Evolutionary conservation across 2,113 vertebrate species (phyloP).

Genomic region (Aspiorhynchus laticeps): DNA sequence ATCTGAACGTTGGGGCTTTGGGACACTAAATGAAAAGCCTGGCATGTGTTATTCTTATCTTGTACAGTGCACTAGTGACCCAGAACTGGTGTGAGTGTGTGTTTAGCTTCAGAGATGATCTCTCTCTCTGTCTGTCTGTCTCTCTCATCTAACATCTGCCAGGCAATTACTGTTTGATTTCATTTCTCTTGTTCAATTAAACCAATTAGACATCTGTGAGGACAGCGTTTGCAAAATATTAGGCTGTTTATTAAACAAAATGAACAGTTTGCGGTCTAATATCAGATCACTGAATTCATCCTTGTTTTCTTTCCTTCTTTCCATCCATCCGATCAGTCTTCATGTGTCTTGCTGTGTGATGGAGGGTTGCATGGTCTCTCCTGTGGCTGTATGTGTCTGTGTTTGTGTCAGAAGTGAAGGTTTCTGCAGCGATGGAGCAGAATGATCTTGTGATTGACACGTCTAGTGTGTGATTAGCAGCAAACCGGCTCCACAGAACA

Average conservation of each 20-base stretch:
- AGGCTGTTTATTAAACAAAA: constrained; percentile 3
- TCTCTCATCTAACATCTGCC: constrained; percentile 37
- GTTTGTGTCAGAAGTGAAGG: not conserved
- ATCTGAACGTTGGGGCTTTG: not conserved
- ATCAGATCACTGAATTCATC: not conserved
- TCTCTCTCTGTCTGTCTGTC: not conserved
- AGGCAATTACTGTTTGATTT: constrained; percentile 26
- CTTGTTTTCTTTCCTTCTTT: not conserved
- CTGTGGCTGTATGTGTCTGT: not conserved
- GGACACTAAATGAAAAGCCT: not conserved
- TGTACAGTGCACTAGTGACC: not conserved
- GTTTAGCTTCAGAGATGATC: not conserved
- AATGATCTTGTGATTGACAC: not conserved
- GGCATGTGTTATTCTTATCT: not conserved
- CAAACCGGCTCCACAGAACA: not conserved
- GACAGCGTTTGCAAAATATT: constrained; percentile 16
- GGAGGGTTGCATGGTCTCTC: not conserved
- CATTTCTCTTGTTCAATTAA: not conserved
- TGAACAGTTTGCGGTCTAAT: not conserved
- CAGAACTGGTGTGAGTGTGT: not conserved
- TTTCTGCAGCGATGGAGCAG: not conserved
- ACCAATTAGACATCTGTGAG: constrained; percentile 25
- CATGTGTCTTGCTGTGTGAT: not conserved
- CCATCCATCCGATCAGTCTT: not conserved
- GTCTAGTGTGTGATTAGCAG: not conserved